Base-by-base conservation (phyloP, 2,888 invertebrate species). In the Macrophya annulata region DNA sequence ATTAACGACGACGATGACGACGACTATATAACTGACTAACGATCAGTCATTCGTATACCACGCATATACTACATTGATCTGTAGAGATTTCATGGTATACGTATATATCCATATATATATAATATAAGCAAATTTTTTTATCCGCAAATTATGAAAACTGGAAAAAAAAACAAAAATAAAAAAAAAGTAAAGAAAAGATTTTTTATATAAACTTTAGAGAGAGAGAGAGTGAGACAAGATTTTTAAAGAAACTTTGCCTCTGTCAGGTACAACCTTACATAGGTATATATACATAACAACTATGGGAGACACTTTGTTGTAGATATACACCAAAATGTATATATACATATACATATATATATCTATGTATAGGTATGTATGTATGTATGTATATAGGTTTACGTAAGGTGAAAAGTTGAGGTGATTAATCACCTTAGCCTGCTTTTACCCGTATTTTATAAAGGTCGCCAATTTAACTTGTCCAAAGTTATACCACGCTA, bases 401-500 rank as follows among this genome's bases (percentile, higher is more conserved):
- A 37, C 9, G 31, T 71, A 71, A 71, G 71, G 40, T 40, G 71
- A 71, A 71, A 71, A 71, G 71, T 76, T 76, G 31, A 4, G 45
- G 25, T 76, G 48, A 76, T 77, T 77, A 77, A 77, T 77, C 55
- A 77, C 77, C 31, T 37, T 37, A 51, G 31, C 21, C 31, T 68
- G 31, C 68, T 65, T 43, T 81, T 62, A 81, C 62, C 55, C 83
- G 68, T 83, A 83, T 68, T 83, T 83, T 48, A 83, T 71, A 83
- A 68, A 68, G 31, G 83, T 83, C 51, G 45, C 68, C 68, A 68
- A 83, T 83, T 83, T 83, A 48, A 68, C 65, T 68, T 83, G 68
- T 83, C 68, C n/a, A 45, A 83, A 83, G 83, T 83, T 83, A 81
- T 55, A 74, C 72, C 17, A 55, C n/a, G 81, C 81, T 55, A 59